Conservation (phyloP, 2,113 vertebrate species). For the Alectura lathami region DNA sequence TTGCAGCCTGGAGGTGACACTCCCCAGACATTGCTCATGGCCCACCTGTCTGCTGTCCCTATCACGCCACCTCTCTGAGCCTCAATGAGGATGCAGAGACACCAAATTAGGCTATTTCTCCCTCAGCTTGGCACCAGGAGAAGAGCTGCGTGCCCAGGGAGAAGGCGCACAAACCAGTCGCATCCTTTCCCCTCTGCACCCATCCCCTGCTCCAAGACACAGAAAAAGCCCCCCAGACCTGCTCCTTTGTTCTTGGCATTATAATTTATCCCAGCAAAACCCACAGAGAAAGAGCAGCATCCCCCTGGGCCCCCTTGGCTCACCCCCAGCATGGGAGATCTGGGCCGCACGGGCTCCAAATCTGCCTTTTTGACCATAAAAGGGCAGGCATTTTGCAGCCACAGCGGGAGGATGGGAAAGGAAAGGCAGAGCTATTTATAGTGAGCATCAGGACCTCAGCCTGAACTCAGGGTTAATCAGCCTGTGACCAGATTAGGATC, state of each 20-base stretch:
- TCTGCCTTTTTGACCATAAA: conserved; percentile 84
- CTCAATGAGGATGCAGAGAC: not conserved
- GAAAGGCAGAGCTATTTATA: conserved; percentile 83
- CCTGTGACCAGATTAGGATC: conserved; percentile 72
- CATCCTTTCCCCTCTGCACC: not conserved
- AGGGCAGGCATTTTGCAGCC: conserved; percentile 76
- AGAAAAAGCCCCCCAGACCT: conserved; percentile 21
- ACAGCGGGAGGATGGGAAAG: conserved; percentile 72
- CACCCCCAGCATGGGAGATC: conserved; percentile 67
- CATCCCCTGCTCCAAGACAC: not conserved
- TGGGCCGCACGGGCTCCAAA: conserved; percentile 61
- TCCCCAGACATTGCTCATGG: not conserved
- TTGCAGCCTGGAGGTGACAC: not conserved
- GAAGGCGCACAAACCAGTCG: not conserved
- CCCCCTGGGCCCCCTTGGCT: conserved; percentile 73
- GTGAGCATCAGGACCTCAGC: conserved; percentile 72
- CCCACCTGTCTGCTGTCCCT: not conserved
- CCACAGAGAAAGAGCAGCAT: conserved; percentile 26
- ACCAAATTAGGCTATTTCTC: not conserved
- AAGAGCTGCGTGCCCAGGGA: not conserved
- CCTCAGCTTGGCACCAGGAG: not conserved
- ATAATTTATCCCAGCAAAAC: conserved; percentile 46
- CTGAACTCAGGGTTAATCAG: conserved; percentile 73
- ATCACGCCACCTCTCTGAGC: accelerated
- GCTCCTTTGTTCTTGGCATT: conserved; percentile 53